phyloP scores from a whole-genome alignment of 2,888 invertebrate species.

The Torymus auratus region DNA sequence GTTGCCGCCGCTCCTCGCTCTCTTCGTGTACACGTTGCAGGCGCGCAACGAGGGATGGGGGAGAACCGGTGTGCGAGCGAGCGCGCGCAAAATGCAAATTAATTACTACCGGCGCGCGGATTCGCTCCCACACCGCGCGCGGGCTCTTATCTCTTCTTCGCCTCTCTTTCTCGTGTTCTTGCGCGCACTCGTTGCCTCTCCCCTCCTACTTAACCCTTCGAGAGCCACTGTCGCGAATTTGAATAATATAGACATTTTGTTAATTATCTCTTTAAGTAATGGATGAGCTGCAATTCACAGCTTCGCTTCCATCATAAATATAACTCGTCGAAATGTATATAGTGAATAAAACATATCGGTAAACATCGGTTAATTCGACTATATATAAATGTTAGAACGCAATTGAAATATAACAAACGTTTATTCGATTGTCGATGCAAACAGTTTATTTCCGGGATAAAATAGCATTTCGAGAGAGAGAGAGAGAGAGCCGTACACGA shows the following conservation, averaged over 20 bases:
- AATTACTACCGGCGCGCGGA: constrained; percentile 68
- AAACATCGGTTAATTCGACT: too few relatives aligned
- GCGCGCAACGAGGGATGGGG: background rate
- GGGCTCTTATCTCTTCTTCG: background rate
- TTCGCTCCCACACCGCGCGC: too few relatives aligned
- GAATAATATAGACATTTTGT: constrained; percentile 2
- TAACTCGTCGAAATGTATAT: too few relatives aligned
- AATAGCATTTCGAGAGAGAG: background rate
- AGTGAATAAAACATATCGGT: too few relatives aligned
- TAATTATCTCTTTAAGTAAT: constrained; percentile 1
- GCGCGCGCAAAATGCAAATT: constrained; percentile 73
- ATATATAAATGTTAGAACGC: background rate
- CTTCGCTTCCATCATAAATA: too few relatives aligned
- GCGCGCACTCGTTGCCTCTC: too few relatives aligned
- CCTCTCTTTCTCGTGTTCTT: constrained; percentile 3
- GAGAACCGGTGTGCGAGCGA: constrained; percentile 54
- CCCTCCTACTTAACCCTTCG: background rate
- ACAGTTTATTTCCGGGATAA: background rate
- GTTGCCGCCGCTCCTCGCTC: too few relatives aligned
- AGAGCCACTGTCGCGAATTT: constrained; percentile 1
- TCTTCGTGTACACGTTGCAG: too few relatives aligned
- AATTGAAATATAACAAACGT: too few relatives aligned
- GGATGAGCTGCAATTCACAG: too few relatives aligned
- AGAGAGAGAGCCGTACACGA: background rate
- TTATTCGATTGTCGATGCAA: too few relatives aligned